Evolutionary conservation across 1,140 invertebrate genomes (phyloP), one percentile per base, ranked within the genome.

Genomic region (Aethina tumida): DNA sequence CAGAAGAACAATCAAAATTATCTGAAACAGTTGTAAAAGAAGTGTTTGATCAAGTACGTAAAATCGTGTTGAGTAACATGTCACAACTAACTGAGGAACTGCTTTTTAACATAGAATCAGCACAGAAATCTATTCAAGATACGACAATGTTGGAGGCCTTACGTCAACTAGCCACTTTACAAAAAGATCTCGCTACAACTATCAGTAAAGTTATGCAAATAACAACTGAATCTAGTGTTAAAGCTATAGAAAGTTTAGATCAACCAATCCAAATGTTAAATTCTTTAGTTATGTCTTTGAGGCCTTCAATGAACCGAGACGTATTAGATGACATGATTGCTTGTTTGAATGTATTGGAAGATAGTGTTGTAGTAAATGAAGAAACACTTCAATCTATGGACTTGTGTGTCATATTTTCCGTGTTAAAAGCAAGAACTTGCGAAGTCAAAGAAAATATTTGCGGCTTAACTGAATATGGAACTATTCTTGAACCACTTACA

Each of bases 301-400:
- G 55, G n/a, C 26, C 50, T 0, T 34, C 47, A n/a, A 44, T 45
- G 5, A 41, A 49, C 0, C 38, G 26, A 12, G 49, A 54, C 16
- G 43, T 54, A 16, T 37, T 65, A 2, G 54, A 59, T 29, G 58
- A 63, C 39, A 40, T 59, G 9, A 47, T 60, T 12, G 50, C 51
- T 24, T 59, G 52, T n/a, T 49, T 65, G n/a, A 53, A 43, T 22
- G 56, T 57, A 15, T 40, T 65, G 3, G 59, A 64, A 51, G 52
- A 58, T 13, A 55, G 55, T 40, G 45, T 64, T 15, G 36, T 49
- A 12, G 28, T 43, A 10, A 52, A 54, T 27, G 50, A 56, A 19
- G 37, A 50, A 35, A 40, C 42, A 27, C 44, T 54, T 12, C 25
- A 37, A 36, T 47, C 37, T 45, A 45, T 41, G 33, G 45, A 50